phyloP scores from a whole-genome alignment of 2,113 vertebrate genomes.

The Columba livia region DNA sequence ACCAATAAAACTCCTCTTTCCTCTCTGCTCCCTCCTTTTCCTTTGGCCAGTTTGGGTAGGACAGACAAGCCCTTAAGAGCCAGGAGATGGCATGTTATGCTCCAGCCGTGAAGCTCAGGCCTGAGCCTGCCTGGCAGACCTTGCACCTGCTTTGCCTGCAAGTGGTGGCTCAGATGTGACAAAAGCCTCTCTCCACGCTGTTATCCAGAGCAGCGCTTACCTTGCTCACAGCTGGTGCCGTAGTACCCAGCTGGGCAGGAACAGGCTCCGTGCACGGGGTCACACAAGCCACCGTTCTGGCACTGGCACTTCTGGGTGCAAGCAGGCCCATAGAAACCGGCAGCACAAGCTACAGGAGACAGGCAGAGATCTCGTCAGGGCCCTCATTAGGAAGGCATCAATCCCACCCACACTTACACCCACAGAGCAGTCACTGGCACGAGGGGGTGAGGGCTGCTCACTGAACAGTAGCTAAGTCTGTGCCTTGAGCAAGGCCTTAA shows the following conservation, averaged over 20 bases:
- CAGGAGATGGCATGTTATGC: rapidly evolving
- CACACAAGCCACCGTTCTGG: constrained; percentile 74
- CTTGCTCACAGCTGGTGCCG: constrained; percentile 76
- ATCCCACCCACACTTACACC: background rate
- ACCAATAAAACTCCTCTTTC: background rate
- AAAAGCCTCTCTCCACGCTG: background rate
- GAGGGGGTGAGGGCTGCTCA: background rate
- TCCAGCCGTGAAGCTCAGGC: background rate
- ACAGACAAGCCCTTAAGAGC: background rate
- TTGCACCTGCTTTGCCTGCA: rapidly evolving
- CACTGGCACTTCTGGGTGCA: constrained; percentile 82
- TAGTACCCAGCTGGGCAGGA: constrained; percentile 78
- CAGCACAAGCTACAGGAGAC: constrained; percentile 71
- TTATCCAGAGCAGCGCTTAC: constrained; percentile 25
- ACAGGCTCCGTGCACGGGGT: constrained; percentile 76
- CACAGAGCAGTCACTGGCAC: background rate
- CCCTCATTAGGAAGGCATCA: rapidly evolving
- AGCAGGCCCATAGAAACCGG: constrained; percentile 73
- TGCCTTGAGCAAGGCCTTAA: background rate
- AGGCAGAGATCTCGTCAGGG: background rate
- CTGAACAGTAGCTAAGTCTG: background rate
- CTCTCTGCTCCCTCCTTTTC: background rate
- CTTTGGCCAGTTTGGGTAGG: background rate
- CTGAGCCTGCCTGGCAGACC: background rate
- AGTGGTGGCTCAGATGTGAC: background rate